These are phyloP conservation scores for Hylaeus anthracinus DNA, from an alignment of 1,140 invertebrate species.

Conservation along the genomic window DNA sequence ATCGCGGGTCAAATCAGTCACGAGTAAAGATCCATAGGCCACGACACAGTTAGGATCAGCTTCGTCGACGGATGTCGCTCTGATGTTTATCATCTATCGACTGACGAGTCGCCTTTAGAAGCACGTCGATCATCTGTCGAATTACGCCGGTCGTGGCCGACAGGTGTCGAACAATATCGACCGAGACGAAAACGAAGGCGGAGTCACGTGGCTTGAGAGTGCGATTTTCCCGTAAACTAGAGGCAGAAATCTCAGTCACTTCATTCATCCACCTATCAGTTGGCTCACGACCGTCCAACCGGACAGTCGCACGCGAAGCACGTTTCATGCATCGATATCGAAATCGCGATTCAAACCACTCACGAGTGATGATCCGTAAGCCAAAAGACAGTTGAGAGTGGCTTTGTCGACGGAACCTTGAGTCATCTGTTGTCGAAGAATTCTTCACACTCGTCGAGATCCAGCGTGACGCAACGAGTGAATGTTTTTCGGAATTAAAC, in stretches of 20 bases:
- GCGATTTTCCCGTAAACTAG: conserved; percentile 70
- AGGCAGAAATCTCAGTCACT: conserved; percentile 74
- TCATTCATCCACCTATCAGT: conserved; percentile 79
- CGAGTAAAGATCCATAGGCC: no score
- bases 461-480: not conserved
- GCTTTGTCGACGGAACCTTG: no score
- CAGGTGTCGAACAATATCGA: not conserved
- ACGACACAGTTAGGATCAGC: no score
- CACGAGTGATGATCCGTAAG: not conserved
- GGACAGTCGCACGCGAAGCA: conserved; percentile 72
- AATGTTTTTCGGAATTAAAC: not conserved
- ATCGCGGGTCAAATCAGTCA: no score
- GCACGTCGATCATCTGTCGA: not conserved
- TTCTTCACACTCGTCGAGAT: no score
- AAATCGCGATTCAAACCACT: conserved; percentile 37
- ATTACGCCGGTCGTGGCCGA: not conserved
- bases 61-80: no score
- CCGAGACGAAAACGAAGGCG: conserved; percentile 1
- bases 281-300: conserved; percentile 76
- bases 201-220: conserved; percentile 30
- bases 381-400: no score
- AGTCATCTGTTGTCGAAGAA: no score
- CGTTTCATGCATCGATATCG: conserved; percentile 31
- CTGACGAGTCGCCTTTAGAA: not conserved
- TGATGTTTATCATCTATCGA: not conserved